Evolutionary conservation across 1,140 invertebrate genomes (phyloP).

Genomic region (Homarus americanus): DNA sequence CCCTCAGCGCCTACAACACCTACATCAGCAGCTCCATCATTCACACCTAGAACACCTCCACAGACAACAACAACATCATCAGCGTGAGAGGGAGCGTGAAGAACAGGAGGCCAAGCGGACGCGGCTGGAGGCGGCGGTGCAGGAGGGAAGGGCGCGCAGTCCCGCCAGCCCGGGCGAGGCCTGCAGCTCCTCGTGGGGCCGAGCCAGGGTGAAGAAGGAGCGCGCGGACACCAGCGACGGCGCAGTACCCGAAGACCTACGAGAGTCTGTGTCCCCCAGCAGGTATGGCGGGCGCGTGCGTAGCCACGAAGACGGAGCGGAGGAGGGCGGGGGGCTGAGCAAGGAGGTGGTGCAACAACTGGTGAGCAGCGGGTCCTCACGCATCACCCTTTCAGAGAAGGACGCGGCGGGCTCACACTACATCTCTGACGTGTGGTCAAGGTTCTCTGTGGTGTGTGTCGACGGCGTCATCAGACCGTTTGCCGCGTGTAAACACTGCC

Average conservation of each 20-base stretch:
- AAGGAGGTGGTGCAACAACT: slow-evolving; percentile 73
- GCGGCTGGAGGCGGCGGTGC: slow-evolving; percentile 37
- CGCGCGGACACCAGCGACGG: slow-evolving; percentile 65
- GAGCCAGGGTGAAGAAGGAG: slow-evolving; percentile 58
- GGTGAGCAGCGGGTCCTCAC: slow-evolving; percentile 58
- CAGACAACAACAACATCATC: slow-evolving; percentile 67
- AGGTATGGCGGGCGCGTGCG: slow-evolving; percentile 56
- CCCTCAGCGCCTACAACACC: slow-evolving; percentile 72
- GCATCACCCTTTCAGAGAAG: slow-evolving; percentile 71
- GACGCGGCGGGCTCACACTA: slow-evolving; percentile 71
- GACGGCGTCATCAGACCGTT: slow-evolving; percentile 68
- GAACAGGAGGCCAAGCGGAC: slow-evolving; percentile 59
- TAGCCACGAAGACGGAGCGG: slow-evolving; percentile 36
- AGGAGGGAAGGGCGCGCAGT: slow-evolving; percentile 51
- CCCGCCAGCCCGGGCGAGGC: slow-evolving; percentile 60
- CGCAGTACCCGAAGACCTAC: slow-evolving; percentile 47
- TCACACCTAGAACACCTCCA: slow-evolving; percentile 67
- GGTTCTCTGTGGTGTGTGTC: slow-evolving; percentile 72
- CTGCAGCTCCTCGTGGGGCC: slow-evolving; percentile 69
- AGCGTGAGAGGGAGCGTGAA: slow-evolving; percentile 48
- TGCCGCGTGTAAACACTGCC: slow-evolving; percentile 73
- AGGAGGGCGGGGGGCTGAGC: slow-evolving; percentile 51
- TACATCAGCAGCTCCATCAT: slow-evolving; percentile 71
- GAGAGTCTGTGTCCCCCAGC: slow-evolving; percentile 48
- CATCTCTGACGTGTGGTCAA: slow-evolving; percentile 73